These are phyloP conservation scores for Lepidothrix coronata DNA, from an alignment of 2,113 vertebrate genomes.

Conservation along the genomic window DNA sequence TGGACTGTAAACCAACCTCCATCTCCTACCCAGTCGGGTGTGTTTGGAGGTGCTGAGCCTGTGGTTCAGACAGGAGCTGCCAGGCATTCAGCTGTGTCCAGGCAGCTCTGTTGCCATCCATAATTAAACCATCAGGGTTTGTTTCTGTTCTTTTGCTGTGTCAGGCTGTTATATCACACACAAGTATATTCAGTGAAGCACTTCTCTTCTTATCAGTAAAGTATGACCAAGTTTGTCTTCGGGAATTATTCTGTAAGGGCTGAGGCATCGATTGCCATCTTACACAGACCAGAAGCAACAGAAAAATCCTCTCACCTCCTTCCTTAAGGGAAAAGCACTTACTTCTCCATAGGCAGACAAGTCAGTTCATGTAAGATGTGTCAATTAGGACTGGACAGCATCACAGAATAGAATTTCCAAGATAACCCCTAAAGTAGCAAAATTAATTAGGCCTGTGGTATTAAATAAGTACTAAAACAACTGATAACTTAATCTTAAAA, in stretches of 20 bases:
- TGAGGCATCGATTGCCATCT: background rate
- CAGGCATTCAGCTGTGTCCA: background rate
- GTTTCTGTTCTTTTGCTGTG: background rate
- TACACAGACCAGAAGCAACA: background rate
- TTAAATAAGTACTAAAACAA: slow-evolving; percentile 38
- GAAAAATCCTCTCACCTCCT: background rate
- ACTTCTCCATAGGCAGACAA: background rate
- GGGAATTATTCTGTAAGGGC: slow-evolving; percentile 16
- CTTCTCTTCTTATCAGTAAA: background rate
- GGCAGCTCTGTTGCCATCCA: background rate
- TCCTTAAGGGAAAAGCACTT: background rate
- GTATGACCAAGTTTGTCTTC: slow-evolving; percentile 37
- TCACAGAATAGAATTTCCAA: slow-evolving; percentile 25
- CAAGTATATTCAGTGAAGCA: background rate
- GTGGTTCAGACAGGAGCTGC: background rate
- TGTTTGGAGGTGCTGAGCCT: background rate
- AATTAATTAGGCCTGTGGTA: slow-evolving; percentile 14
- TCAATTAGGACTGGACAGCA: slow-evolving; percentile 33
- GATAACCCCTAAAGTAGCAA: background rate
- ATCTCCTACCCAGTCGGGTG: background rate
- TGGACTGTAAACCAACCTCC: background rate
- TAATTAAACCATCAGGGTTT: background rate
- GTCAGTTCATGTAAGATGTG: background rate
- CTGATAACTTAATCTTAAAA: slow-evolving; percentile 5
- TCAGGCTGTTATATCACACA: background rate